Evolutionary conservation across 2,888 invertebrate species (phyloP), one percentile per base, ranked within the genome.

Genomic region (Drosophila paucipuncta): DNA sequence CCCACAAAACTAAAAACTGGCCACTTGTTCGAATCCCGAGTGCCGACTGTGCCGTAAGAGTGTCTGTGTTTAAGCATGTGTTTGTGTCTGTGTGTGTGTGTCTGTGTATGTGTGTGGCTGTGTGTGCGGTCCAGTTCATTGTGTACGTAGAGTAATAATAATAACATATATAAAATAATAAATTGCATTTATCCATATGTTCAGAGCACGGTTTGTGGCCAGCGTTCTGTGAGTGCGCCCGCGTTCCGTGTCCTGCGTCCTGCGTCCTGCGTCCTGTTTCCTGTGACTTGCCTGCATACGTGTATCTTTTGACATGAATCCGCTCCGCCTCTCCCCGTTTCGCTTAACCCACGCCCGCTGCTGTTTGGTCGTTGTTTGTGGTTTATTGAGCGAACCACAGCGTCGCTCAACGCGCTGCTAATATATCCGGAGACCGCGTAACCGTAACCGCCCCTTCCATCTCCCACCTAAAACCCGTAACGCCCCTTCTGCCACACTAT

Each of bases 151-250:
- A 63, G 76, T 71, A 80, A 77, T 78, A 86, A 81, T 82, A 80
- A 81, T 82, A 78, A 83, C 81, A 88, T 78, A 78, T 82, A 88
- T 87, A 86, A 80, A 85, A 89, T 88, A 86, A 88, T 83, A 86
- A 89, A 88, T 89, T 72, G 80, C 80, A 82, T 77, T 73, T 53
- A 68, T 72, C 64, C 81, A 80, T 76, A 78, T 78, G 83, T 77
- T 70, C 80, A 69, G 49, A 75, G 50, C 73, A 68, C 61, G 70
- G 73, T 47, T 58, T 66, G 67, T 61, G 62, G 72, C 43, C 54
- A 30, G 57, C 50, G 50, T n/a, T 22, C 69, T 65, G 43, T 35
- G 22, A 37, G 47, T 52, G 41, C 31, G n/a, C 13, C n/a, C 33
- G 16, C 33, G 37, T 28, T 57, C n/a, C 68, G 75, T 68, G 62